Evolutionary conservation across 2,113 vertebrate species (phyloP), one percentile per base, ranked within the genome.

Genomic region (Puffinus mauretanicus): DNA sequence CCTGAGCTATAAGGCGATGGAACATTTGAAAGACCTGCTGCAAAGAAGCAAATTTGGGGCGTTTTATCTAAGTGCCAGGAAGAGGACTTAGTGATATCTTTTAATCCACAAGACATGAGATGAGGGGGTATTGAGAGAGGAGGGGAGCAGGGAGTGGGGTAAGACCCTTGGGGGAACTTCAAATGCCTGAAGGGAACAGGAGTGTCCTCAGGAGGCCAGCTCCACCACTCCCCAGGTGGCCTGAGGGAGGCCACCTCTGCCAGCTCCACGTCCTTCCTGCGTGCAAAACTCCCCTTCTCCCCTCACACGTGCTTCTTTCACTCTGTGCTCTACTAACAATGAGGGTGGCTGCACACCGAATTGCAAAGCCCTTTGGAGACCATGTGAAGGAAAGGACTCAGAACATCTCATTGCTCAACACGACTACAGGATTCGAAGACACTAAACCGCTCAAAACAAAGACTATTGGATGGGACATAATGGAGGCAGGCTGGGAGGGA

Each of bases 71-170:
- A 92, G 76, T 47, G 24, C 11, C 30, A 64, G 52, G 58, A 92
- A 67, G 19, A 66, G 47, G n/a, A 30, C 13, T 72, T 71, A 84
- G n/a, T 3, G 3, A 54, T 49, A 76, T 81, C 51, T 6, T 30
- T 87, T 84, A 90, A 85, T 88, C 51, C 72, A 73, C 17, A 82
- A 49, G 6, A 76, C 38, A 38, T 49, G n/a, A 92, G 52, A 67
- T 70, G 62, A 82, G 26, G 25, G 11, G 6, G 10, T n/a, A n/a
- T 22, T 0, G 0, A 61, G 61, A 87, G 42, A 80, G 14, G 5
- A 82, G 3, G 5, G 7, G 40, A 89, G 30, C 3, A 57, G 36
- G 13, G 25, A 61, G 7, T 22, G 12, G 7, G 30, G 10, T 38
- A 94, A 81, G 51, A 52, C 42, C 40, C 40, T 40, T 40, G 40